Percentiles rank a stretch among this genome's conserved stretches.
Conservation (phyloP, 2,888 invertebrate species). For the Tholera decimalis region DNA sequence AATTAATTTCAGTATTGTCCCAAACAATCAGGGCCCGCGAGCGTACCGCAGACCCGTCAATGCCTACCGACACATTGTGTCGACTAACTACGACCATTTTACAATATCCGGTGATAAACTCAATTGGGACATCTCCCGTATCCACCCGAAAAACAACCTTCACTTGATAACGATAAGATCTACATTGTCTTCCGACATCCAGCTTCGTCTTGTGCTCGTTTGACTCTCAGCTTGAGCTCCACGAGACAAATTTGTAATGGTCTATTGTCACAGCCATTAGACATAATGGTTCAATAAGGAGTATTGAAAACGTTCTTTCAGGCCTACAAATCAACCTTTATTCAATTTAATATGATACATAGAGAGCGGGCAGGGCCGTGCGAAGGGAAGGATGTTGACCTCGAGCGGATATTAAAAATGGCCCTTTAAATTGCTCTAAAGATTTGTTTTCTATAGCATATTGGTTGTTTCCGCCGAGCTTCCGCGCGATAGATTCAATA, state of each 20-base stretch:
- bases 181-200: constrained; percentile 70
- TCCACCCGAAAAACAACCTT: constrained; percentile 75
- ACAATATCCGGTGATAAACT: constrained; percentile 90
- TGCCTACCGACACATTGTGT: constrained; percentile 82
- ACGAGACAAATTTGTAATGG: constrained; percentile 88
- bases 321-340: constrained; percentile 85
- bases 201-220: constrained; percentile 65
- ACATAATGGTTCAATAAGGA: constrained; percentile 88
- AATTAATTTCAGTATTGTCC: constrained; percentile 69
- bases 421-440: constrained; percentile 84
- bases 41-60: constrained; percentile 76
- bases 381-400: constrained; percentile 85
- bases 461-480: constrained; percentile 80
- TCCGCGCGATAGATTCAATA: constrained; percentile 74
- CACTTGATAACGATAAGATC: constrained; percentile 72
- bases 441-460: constrained; percentile 83
- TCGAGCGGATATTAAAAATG: constrained; percentile 88
- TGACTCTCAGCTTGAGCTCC: constrained; percentile 59
- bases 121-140: constrained; percentile 80
- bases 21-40: constrained; percentile 72
- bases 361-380: constrained; percentile 75
- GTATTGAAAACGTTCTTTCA: constrained; percentile 88
- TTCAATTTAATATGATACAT: constrained; percentile 81
- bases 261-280: constrained; percentile 89
- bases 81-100: constrained; percentile 86